A percentile compares a stretch with the other conserved stretches of the same genome.
Evolutionary conservation across 1,140 invertebrate genomes (phyloP).

Genomic region (Habropoda laboriosa): DNA sequence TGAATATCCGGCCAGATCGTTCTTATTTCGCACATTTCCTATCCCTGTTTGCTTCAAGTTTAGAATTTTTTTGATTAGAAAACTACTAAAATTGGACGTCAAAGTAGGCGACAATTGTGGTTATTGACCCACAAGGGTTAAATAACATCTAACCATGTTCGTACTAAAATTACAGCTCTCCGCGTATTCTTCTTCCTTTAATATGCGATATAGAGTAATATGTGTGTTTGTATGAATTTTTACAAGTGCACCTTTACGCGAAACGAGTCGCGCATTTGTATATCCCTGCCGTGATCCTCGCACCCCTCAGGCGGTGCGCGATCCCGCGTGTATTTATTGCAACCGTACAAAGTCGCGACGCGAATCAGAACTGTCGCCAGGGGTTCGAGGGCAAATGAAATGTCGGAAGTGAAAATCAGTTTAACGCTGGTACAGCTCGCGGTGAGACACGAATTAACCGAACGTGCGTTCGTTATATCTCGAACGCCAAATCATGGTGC

Average conservation of each 20-base stretch:
- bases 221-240: constrained; percentile 2
- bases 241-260: not conserved
- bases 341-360: constrained; percentile 24
- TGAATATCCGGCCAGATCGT: no score
- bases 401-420: constrained; percentile 53
- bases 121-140: no score
- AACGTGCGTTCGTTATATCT: not conserved
- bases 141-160: no score
- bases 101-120: no score
- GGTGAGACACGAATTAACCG: constrained; percentile 16
- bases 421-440: constrained; percentile 16
- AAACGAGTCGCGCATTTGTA: not conserved
- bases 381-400: constrained; percentile 47
- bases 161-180: no score
- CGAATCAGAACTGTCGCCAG: constrained; percentile 18
- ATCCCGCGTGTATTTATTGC: constrained; percentile 39
- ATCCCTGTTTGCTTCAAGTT: no score
- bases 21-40: no score
- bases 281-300: not conserved
- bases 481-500: no score
- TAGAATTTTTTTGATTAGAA: no score
- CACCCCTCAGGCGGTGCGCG: not conserved
- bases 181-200: not conserved
- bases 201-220: not conserved
- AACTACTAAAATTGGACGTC: no score